These are phyloP conservation scores for Pachypanchax playfairii DNA, from an alignment of 2,113 vertebrate genomes.

Conservation along the genomic window DNA sequence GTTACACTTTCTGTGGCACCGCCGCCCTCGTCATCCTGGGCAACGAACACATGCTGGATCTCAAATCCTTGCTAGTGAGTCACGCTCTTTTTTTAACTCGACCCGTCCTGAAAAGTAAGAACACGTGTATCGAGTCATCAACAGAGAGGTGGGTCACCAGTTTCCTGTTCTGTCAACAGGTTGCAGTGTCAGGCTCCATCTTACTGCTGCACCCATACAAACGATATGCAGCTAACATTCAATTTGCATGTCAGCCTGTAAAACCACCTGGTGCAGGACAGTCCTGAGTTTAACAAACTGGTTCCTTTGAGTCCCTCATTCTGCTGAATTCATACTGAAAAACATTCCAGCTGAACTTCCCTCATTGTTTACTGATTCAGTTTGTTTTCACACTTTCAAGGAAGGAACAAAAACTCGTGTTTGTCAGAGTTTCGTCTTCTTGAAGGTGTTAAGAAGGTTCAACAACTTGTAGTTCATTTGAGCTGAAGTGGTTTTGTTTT, in stretches of 20 bases:
- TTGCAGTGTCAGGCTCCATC: background rate
- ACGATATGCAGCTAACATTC: background rate
- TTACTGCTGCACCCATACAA: slow-evolving; percentile 1
- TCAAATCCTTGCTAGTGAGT: slow-evolving; percentile 90
- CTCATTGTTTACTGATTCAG: no score
- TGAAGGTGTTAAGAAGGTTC: no score
- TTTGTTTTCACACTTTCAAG: background rate
- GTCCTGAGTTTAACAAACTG: background rate
- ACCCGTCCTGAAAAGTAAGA: no score
- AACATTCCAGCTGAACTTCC: no score
- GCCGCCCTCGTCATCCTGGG: slow-evolving; percentile 92
- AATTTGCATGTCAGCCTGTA: slow-evolving; percentile 21
- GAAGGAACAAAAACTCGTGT: background rate
- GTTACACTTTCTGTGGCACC: slow-evolving; percentile 95
- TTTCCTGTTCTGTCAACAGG: background rate
- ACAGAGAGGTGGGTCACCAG: background rate
- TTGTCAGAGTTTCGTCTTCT: no score
- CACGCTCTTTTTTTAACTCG: no score
- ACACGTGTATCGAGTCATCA: no score
- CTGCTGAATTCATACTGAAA: no score
- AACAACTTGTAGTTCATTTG: no score
- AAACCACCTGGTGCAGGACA: background rate
- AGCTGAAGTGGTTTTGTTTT: no score
- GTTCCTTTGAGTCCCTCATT: no score
- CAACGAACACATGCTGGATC: slow-evolving; percentile 89